Conservation (phyloP, 2,113 vertebrate genomes). For the Probosciger aterrimus region DNA sequence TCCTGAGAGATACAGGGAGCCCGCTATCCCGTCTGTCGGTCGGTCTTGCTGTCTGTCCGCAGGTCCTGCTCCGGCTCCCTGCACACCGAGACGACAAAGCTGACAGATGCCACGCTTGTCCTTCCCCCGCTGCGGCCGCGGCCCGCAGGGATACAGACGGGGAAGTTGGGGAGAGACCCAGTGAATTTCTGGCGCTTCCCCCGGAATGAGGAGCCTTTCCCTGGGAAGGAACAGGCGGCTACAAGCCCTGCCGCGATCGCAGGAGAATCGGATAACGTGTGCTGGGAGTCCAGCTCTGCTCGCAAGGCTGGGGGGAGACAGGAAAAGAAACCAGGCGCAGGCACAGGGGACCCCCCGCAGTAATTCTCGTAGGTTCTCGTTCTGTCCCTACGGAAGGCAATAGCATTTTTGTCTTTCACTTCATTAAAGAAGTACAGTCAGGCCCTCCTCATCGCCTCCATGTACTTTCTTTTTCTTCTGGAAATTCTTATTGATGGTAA, state of each 20-base stretch:
- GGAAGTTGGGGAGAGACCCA: no score
- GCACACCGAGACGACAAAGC: neutral
- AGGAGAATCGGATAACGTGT: rapidly evolving
- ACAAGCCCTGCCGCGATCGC: neutral
- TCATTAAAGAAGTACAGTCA: neutral
- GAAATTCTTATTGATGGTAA: neutral
- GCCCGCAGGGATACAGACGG: neutral
- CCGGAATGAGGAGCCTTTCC: neutral
- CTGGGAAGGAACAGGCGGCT: neutral
- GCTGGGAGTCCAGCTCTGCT: neutral
- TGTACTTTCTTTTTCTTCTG: neutral
- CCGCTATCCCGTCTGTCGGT: neutral
- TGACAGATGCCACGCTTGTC: neutral
- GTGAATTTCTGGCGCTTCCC: neutral
- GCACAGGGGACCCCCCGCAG: neutral
- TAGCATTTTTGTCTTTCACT: neutral
- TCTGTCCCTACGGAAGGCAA: neutral
- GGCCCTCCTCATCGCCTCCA: neutral
- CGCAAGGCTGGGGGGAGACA: neutral
- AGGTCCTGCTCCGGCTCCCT: neutral
- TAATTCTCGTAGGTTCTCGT: neutral
- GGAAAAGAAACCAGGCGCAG: neutral
- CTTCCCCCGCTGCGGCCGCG: neutral
- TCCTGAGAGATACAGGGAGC: neutral
- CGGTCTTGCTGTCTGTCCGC: neutral